Percentiles rank a stretch among this genome's conserved stretches.
Conservation (phyloP, 2,797 vertebrate genomes). For the Characodon lateralis region DNA sequence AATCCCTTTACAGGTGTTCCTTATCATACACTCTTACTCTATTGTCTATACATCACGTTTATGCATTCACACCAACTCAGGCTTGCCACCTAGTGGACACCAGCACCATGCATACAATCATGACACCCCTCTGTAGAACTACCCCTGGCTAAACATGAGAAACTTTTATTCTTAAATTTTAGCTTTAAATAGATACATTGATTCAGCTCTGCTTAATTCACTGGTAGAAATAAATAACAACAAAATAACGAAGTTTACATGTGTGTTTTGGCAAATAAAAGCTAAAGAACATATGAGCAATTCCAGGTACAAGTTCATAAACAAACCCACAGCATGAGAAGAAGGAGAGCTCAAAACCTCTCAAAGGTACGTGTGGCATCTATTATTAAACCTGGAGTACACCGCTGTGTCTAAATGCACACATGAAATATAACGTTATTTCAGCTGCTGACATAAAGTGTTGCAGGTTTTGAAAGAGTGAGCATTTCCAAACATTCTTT, state of each 20-base stretch:
- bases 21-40: too few species aligned
- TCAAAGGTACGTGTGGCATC: constrained; percentile 23
- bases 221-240: constrained; percentile 37
- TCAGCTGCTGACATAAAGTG: constrained; percentile 40
- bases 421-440: constrained; percentile 44
- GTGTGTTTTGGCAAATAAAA: constrained; percentile 16
- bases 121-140: too few species aligned
- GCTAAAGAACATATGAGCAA: constrained; percentile 11
- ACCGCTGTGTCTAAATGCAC: constrained; percentile 45
- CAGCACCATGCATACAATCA: too few species aligned
- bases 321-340: neutral
- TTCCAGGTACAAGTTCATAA: neutral
- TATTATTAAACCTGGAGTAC: constrained; percentile 51
- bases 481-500: constrained; percentile 23
- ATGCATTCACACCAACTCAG: too few species aligned
- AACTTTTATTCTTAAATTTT: neutral
- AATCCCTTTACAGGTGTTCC: too few species aligned
- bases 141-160: neutral
- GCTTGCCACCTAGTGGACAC: too few species aligned
- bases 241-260: neutral
- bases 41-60: too few species aligned
- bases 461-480: constrained; percentile 20
- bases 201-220: constrained; percentile 45
- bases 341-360: constrained; percentile 18
- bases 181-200: neutral